Evolutionary conservation across 2,888 invertebrate species (phyloP).

Genomic region (Drosophila mulleri): DNA sequence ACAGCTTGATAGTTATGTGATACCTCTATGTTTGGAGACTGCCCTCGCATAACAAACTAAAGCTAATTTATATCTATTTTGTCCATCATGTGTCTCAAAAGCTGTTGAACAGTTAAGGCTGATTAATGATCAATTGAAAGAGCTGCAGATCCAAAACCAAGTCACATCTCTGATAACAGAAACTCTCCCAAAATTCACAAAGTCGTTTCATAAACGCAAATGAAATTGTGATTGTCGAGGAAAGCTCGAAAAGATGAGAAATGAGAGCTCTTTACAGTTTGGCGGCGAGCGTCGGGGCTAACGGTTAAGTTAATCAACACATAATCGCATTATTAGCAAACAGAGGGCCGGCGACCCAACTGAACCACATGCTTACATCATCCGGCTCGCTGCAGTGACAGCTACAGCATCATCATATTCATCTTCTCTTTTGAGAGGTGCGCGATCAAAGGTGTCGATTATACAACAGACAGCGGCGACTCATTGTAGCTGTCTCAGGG

Average conservation of each 20-base stretch:
- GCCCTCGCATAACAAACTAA: neutral
- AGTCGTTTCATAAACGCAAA: slow-evolving; percentile 6
- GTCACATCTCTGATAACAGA: neutral
- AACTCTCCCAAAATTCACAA: neutral
- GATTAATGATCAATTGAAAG: neutral
- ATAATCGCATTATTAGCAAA: slow-evolving; percentile 72
- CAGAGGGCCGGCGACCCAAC: slow-evolving; percentile 32
- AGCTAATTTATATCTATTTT: neutral
- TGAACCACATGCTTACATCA: slow-evolving; percentile 23
- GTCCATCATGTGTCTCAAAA: neutral
- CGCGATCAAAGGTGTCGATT: slow-evolving; percentile 23
- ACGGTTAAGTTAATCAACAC: slow-evolving; percentile 69
- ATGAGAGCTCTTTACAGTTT: slow-evolving; percentile 45
- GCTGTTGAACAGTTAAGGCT: neutral
- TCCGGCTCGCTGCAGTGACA: neutral
- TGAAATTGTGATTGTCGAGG: neutral
- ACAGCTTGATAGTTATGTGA: neutral
- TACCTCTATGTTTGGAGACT: neutral
- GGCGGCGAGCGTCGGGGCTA: slow-evolving; percentile 37
- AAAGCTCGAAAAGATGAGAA: slow-evolving; percentile 4
- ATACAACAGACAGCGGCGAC: slow-evolving; percentile 18
- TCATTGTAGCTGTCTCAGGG: neutral
- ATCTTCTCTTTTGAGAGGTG: slow-evolving; percentile 11
- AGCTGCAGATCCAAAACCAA: no score
- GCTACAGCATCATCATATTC: neutral